Conservation (phyloP, 2,888 invertebrate genomes). For the Amphipoea lucens region DNA sequence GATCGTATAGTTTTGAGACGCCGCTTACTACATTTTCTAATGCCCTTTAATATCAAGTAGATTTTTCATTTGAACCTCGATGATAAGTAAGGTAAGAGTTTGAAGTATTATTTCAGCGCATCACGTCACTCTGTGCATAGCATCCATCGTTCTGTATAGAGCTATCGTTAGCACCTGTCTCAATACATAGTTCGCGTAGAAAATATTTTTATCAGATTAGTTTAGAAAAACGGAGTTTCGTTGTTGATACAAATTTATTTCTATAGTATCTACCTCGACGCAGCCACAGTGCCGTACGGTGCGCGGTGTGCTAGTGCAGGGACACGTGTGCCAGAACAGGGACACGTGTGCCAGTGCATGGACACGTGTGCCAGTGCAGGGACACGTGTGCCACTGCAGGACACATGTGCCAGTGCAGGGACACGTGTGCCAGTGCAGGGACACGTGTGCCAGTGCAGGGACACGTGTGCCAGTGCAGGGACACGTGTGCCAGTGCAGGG, state of each 20-base stretch:
- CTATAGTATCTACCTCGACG: constrained; percentile 1
- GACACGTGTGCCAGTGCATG: neutral
- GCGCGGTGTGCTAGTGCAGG: neutral
- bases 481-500: no score
- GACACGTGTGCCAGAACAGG: neutral
- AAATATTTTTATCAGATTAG: constrained; percentile 46
- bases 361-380: neutral
- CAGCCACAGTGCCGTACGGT: constrained; percentile 23
- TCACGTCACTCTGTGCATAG: constrained; percentile 55
- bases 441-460: no score
- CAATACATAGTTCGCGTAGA: constrained; percentile 34
- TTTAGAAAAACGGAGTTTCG: constrained; percentile 38
- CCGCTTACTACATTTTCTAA: constrained; percentile 72
- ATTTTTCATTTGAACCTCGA: constrained; percentile 70
- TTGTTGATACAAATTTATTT: constrained; percentile 36
- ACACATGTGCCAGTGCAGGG: no score
- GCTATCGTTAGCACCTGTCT: constrained; percentile 36
- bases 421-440: no score
- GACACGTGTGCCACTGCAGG: no score
- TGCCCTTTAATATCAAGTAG: constrained; percentile 70
- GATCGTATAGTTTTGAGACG: constrained; percentile 75
- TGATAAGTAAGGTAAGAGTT: constrained; percentile 63
- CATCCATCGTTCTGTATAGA: constrained; percentile 39
- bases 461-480: no score
- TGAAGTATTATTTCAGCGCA: constrained; percentile 56